These are phyloP conservation scores for Platysternon megacephalum DNA, from an alignment of 2,113 vertebrate genomes.

Conservation along the genomic window DNA sequence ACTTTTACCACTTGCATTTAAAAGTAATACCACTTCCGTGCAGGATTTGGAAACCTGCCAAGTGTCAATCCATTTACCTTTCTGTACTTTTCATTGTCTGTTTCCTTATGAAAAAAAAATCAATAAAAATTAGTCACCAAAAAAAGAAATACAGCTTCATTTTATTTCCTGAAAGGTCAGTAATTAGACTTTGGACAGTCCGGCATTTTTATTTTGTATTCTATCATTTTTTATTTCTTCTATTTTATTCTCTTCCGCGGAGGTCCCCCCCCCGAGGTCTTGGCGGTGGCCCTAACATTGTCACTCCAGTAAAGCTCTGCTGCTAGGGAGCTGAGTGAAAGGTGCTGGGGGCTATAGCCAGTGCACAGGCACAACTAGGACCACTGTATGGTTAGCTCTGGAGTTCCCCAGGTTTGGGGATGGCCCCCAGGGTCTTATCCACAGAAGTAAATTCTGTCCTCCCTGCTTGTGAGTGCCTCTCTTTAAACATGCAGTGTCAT, in stretches of 20 bases:
- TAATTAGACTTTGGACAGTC: neutral
- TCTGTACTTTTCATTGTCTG: neutral
- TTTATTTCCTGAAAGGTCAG: neutral
- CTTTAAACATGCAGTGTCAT: neutral
- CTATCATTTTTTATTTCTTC: neutral
- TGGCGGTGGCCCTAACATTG: rapidly evolving
- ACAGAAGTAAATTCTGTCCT: neutral
- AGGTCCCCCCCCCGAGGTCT: neutral
- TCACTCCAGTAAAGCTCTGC: rapidly evolving
- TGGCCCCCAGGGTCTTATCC: rapidly evolving
- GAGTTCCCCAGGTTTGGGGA: neutral
- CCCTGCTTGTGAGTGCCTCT: neutral
- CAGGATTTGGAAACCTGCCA: neutral
- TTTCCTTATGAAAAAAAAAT: neutral
- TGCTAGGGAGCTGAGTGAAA: neutral
- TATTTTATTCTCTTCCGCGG: neutral
- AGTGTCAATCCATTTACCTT: neutral
- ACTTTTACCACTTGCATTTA: slow-evolving; percentile 14
- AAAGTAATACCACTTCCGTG: neutral
- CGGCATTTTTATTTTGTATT: neutral
- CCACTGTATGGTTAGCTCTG: neutral
- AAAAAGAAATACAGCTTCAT: neutral
- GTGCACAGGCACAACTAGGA: neutral
- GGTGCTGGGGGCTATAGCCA: neutral
- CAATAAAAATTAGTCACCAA: neutral